A percentile compares a stretch with the other conserved stretches of the same genome.
Evolutionary conservation across 1,140 invertebrate species (phyloP).

Genomic region (Bacillus rossius): DNA sequence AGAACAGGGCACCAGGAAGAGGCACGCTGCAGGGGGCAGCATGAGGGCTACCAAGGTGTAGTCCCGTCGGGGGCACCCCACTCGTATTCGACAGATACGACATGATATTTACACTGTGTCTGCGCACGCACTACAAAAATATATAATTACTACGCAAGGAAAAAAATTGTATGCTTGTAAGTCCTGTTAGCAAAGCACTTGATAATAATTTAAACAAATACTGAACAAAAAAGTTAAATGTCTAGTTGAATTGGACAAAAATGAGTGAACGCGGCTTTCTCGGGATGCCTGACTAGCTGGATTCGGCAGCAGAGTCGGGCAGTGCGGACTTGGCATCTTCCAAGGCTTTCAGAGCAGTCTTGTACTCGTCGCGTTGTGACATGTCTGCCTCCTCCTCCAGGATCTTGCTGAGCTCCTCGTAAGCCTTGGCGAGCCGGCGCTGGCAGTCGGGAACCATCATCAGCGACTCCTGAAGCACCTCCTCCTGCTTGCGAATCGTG

Average conservation of each 20-base stretch:
- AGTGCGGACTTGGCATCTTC: slow-evolving; percentile 64
- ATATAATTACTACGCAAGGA: slow-evolving; percentile 20
- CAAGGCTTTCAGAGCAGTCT: slow-evolving; percentile 59
- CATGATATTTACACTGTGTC: too few relatives aligned
- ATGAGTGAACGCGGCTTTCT: too few relatives aligned
- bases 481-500: slow-evolving; percentile 80
- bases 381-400: slow-evolving; percentile 70
- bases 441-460: slow-evolving; percentile 90
- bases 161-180: slow-evolving; percentile 19
- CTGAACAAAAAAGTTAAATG: slow-evolving; percentile 29
- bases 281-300: too few relatives aligned
- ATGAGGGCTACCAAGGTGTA: too few relatives aligned
- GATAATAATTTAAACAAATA: background rate
- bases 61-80: too few relatives aligned
- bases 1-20: too few relatives aligned
- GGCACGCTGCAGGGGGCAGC: too few relatives aligned
- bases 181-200: slow-evolving; percentile 8
- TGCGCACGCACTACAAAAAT: slow-evolving; percentile 8
- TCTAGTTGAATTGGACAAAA: too few relatives aligned
- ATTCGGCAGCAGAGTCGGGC: slow-evolving; percentile 35
- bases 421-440: slow-evolving; percentile 68
- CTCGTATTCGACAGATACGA: too few relatives aligned
- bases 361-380: slow-evolving; percentile 65
- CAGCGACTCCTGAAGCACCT: slow-evolving; percentile 77
- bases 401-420: slow-evolving; percentile 65